A percentile compares a stretch with the other conserved stretches of the same genome.
These are phyloP conservation scores for Varanus salvator DNA, from an alignment of 2,113 vertebrate species.

Conservation along the genomic window DNA sequence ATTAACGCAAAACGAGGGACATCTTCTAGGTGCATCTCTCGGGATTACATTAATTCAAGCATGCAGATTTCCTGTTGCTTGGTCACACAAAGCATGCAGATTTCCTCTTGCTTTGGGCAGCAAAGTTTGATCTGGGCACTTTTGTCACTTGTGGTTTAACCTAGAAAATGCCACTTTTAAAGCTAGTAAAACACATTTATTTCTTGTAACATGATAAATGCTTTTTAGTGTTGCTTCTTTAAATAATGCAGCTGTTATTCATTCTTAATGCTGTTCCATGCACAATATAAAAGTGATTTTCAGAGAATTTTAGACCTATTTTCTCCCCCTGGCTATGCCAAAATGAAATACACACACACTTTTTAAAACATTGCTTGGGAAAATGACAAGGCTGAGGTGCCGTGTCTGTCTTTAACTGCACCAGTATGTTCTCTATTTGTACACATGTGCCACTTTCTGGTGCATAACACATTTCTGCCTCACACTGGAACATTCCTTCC, in stretches of 20 bases:
- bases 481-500: not conserved
- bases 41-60: slow-evolving; percentile 15
- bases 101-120: not conserved
- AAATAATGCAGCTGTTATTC: slow-evolving; percentile 19
- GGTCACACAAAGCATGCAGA: slow-evolving; percentile 2
- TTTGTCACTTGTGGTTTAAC: slow-evolving; percentile 9
- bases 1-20: slow-evolving; percentile 22
- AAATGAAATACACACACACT: not conserved
- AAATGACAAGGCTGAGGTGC: not conserved
- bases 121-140: not conserved
- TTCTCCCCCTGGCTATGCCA: not conserved
- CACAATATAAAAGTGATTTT: not conserved
- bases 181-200: not conserved
- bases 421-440: not conserved
- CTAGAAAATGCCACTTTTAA: not conserved
- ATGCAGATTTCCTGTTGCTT: slow-evolving; percentile 8
- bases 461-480: not conserved
- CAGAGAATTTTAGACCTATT: not conserved
- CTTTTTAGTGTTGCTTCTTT: not conserved
- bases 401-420: not conserved
- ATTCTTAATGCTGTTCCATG: not conserved
- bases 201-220: not conserved
- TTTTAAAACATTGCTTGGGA: not conserved
- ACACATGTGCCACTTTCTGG: not conserved
- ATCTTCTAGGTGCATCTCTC: not conserved